Conservation (phyloP, 2,888 invertebrate species). For the Phyllotreta cruciferae region DNA sequence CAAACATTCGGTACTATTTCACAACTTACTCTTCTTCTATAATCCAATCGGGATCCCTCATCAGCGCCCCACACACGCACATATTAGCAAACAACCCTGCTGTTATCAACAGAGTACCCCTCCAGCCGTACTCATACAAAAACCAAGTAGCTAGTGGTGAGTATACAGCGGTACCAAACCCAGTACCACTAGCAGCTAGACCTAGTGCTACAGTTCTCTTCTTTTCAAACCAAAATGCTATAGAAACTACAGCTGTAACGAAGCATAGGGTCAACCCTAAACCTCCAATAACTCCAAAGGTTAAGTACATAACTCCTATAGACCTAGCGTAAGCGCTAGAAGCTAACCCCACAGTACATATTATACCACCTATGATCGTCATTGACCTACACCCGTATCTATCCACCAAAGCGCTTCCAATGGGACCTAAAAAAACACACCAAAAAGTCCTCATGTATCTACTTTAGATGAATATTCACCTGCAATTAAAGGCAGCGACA, state of each 20-base stretch:
- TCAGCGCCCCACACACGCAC: slow-evolving; percentile 84
- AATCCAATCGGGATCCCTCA: slow-evolving; percentile 90
- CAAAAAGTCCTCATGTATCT: no score
- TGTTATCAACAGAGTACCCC: slow-evolving; percentile 80
- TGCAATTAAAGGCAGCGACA: slow-evolving; percentile 69
- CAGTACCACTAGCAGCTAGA: slow-evolving; percentile 87
- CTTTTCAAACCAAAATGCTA: slow-evolving; percentile 93
- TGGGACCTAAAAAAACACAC: slow-evolving; percentile 74
- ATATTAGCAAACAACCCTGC: slow-evolving; percentile 85
- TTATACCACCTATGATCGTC: slow-evolving; percentile 69
- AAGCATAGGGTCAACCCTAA: slow-evolving; percentile 85
- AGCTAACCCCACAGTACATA: slow-evolving; percentile 79
- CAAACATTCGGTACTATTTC: background rate
- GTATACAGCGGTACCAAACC: slow-evolving; percentile 87
- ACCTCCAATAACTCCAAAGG: slow-evolving; percentile 86
- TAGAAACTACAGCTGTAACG: slow-evolving; percentile 91
- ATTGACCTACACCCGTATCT: slow-evolving; percentile 70
- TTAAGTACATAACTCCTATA: slow-evolving; percentile 81
- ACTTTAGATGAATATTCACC: no score
- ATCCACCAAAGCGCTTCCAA: slow-evolving; percentile 85
- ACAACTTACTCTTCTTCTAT: slow-evolving; percentile 64
- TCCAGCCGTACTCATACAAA: slow-evolving; percentile 81
- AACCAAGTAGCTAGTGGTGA: slow-evolving; percentile 84
- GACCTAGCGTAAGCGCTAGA: slow-evolving; percentile 74
- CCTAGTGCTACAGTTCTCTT: slow-evolving; percentile 86